phyloP scores from a whole-genome alignment of 92 coral and sea anemone genomes.

The Palythoa caribaeorum region DNA sequence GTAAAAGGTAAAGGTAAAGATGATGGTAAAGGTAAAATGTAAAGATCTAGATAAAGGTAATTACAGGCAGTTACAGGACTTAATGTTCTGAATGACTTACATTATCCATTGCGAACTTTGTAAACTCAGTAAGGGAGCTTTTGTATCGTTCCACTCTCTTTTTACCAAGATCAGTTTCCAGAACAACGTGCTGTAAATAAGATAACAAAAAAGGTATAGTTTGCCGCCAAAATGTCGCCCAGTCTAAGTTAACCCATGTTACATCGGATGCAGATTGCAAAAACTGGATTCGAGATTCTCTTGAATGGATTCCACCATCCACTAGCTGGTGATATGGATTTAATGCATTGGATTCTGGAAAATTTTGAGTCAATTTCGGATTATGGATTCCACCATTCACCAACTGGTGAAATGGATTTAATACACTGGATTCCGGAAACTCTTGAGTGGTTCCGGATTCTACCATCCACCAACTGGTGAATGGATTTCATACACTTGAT shows the following conservation, averaged over 20 bases:
- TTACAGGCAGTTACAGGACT: too few species aligned
- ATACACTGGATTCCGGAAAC: too few species aligned
- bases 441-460: too few species aligned
- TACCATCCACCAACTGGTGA: too few species aligned
- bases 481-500: too few species aligned
- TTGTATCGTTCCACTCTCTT: slow-evolving; percentile 53
- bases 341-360: not conserved
- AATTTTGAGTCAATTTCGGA: not conserved
- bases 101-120: slow-evolving; percentile 51
- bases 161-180: slow-evolving; percentile 52
- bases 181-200: slow-evolving; percentile 31
- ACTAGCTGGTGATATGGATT: not conserved
- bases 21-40: too few species aligned
- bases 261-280: not conserved
- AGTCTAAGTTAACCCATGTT: not conserved
- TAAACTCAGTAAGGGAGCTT: slow-evolving; percentile 39
- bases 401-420: too few species aligned
- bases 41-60: too few species aligned
- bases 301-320: not conserved
- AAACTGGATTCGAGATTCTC: not conserved
- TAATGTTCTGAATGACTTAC: slow-evolving; percentile 1
- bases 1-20: too few species aligned
- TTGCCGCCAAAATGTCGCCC: not conserved
- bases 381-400: too few species aligned
- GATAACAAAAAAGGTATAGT: not conserved